Evolutionary conservation across 2,113 vertebrate species (phyloP).

Genomic region (Theristicus caerulescens): DNA sequence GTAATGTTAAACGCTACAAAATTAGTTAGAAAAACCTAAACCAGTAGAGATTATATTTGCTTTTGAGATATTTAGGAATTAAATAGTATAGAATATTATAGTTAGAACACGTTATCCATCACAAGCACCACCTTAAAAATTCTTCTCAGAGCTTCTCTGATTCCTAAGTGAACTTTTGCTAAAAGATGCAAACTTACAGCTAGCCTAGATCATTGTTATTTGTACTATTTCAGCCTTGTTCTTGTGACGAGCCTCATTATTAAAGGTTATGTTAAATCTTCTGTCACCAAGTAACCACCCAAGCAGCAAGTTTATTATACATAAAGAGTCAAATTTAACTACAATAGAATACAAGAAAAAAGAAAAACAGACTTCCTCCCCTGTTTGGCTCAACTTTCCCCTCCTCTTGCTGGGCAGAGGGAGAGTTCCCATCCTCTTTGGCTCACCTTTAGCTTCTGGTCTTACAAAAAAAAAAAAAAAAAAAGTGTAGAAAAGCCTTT

Average conservation of each 20-base stretch:
- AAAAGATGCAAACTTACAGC: neutral
- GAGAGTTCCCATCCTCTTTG: neutral
- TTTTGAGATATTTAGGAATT: neutral
- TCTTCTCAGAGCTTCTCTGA: neutral
- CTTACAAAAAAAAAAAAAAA: neutral
- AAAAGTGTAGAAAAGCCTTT: neutral
- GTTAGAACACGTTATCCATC: neutral
- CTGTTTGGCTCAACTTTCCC: neutral
- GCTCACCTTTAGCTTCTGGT: neutral
- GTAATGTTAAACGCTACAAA: fast-evolving
- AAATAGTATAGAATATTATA: neutral
- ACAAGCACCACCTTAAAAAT: neutral
- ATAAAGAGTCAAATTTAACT: neutral
- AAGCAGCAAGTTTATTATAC: neutral
- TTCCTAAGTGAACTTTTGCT: neutral
- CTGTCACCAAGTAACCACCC: neutral
- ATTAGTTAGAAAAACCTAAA: neutral
- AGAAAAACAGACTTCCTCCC: neutral
- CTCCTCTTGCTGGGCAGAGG: neutral
- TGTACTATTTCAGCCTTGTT: neutral
- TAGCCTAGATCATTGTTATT: neutral
- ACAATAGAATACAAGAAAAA: neutral
- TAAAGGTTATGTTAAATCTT: neutral
- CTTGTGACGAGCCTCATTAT: neutral
- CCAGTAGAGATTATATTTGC: neutral